Base-by-base conservation (phyloP, 2,888 invertebrate genomes). In the Cosmorhoe ocellata region DNA sequence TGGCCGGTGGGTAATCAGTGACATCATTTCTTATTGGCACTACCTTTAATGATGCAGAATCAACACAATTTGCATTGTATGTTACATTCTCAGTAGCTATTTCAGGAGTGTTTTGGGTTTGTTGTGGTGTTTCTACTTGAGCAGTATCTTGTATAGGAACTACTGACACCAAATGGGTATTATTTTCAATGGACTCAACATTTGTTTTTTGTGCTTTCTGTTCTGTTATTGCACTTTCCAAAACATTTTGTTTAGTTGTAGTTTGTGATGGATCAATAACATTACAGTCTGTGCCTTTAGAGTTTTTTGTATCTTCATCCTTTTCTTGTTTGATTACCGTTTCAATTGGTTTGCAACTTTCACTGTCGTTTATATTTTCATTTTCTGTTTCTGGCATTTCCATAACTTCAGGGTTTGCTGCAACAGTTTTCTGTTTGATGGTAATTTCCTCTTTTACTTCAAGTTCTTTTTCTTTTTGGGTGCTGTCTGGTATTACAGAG, bases 1-100 rank as follows among this genome's bases (percentile, higher is more conserved):
- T 44, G 3, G 44, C 44, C 8, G 44, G 44, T 11, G 44, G 34
- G 2, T 8, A 36, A 6, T 30, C 44, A 12, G 13, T 6, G 5
- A 26, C 13, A 27, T 37, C 6, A 13, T 30, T 8, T 9, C 10
- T 1, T 7, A 12, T 37, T 7, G 24, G 37, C 11, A 26, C 11
- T 12, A 26, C 37, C 26, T 12, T 24, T 3, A 37, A 36, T 22
- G 22, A 36, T 9, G 2, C 34, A n/a, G 22, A 36, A n/a, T 22
- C 22, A 10, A 22, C 22, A 10, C 34, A 22, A 4, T 36, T 10
- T 7, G 22, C 5, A n/a, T 22, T 22, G 34, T 22, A 22, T 13
- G 6, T 22, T 3, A 18, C 5, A n/a, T 18, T 18, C n/a, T 34
- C 18, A 18, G 33, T 1, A 10, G 1, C 0, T 22, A 11, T 30